Evolutionary conservation across 1,140 invertebrate species (phyloP).

Genomic region (Ips nitidus): DNA sequence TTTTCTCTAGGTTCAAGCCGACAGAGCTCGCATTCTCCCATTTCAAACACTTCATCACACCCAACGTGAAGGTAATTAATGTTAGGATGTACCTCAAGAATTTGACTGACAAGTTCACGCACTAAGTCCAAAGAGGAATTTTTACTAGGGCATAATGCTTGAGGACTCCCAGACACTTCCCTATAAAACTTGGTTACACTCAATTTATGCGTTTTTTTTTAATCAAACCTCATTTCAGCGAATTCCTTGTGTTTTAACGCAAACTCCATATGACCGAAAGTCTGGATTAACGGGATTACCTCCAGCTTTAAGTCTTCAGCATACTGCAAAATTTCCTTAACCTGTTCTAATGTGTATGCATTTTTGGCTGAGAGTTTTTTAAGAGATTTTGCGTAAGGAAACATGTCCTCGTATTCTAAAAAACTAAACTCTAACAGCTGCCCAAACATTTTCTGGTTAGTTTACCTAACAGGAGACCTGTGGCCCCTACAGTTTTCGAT

Average conservation of each 20-base stretch:
- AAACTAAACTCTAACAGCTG: constrained; percentile 51
- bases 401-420: constrained; percentile 98
- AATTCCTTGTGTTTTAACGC: constrained; percentile 81
- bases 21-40: constrained; percentile 79
- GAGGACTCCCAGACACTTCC: constrained; percentile 75
- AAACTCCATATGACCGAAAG: constrained; percentile 94
- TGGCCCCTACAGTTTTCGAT: constrained; percentile 77
- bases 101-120: constrained; percentile 81
- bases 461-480: constrained; percentile 61
- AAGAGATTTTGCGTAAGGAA: constrained; percentile 80
- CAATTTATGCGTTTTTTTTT: not conserved
- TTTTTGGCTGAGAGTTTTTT: constrained; percentile 69
- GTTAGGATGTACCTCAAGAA: constrained; percentile 55
- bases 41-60: constrained; percentile 80
- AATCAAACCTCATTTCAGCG: constrained; percentile 57
- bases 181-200: constrained; percentile 47
- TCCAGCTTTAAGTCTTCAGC: constrained; percentile 70
- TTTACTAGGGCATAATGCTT: constrained; percentile 81
- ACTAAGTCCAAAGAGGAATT: constrained; percentile 72
- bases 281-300: constrained; percentile 92
- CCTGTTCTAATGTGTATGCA: constrained; percentile 73
- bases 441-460: not conserved
- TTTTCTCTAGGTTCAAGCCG: constrained; percentile 55
- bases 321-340: constrained; percentile 63
- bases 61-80: constrained; percentile 68